Evolutionary conservation across 2,113 vertebrate genomes (phyloP).

Genomic region (Cyphomyrus discorhynchus): DNA sequence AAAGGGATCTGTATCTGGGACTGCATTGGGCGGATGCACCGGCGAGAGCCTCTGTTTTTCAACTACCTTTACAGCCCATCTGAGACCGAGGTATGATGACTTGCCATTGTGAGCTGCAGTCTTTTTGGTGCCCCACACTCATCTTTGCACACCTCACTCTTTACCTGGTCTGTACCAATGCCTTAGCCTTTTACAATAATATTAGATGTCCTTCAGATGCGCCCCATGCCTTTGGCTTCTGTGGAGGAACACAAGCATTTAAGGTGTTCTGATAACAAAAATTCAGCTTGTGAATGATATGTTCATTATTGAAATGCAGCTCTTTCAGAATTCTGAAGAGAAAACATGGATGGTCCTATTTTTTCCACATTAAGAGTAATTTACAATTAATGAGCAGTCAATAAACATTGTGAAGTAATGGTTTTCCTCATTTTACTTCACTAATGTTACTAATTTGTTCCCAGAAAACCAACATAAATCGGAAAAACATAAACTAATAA

Average conservation of each 20-base stretch:
- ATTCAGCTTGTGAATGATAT: background rate
- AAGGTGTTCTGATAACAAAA: background rate
- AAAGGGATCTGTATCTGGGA: constrained; percentile 96
- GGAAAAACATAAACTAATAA: background rate
- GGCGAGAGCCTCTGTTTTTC: constrained; percentile 85
- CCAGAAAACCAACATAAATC: background rate
- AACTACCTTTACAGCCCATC: constrained; percentile 86
- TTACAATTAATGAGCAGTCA: background rate
- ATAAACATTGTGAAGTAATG: background rate
- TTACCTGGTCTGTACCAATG: background rate
- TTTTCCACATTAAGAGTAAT: background rate
- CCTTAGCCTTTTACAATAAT: background rate
- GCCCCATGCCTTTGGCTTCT: background rate
- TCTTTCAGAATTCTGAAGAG: background rate
- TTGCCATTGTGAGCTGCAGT: background rate
- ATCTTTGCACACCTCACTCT: background rate
- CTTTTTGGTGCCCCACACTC: background rate
- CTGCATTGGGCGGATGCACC: constrained; percentile 85
- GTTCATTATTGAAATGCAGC: background rate
- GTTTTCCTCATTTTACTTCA: background rate
- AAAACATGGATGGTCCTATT: background rate
- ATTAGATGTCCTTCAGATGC: background rate
- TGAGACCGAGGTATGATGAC: constrained; percentile 62
- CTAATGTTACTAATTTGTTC: background rate
- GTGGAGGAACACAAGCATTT: background rate